Percentiles rank a stretch among this genome's conserved stretches.
These are phyloP conservation scores for Podiceps cristatus DNA, from an alignment of 2,113 vertebrate genomes.

Conservation along the genomic window DNA sequence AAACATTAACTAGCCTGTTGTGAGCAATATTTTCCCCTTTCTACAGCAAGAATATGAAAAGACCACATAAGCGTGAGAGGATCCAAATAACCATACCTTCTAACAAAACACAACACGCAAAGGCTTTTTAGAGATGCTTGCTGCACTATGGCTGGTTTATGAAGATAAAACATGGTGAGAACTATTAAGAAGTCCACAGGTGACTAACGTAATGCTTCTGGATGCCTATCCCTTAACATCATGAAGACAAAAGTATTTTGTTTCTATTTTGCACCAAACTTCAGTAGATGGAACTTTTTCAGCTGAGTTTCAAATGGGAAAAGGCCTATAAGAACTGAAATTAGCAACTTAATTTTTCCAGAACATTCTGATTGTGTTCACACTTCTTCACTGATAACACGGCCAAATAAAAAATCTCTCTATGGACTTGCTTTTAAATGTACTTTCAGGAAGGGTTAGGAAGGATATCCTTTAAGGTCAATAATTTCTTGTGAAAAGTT, in stretches of 20 bases:
- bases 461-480: not conserved
- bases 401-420: not conserved
- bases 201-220: accelerated
- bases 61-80: not conserved
- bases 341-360: not conserved
- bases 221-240: not conserved
- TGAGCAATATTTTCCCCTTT: not conserved
- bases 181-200: not conserved
- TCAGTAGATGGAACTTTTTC: not conserved
- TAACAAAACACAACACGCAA: not conserved
- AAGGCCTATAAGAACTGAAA: not conserved
- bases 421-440: not conserved
- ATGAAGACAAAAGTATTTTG: not conserved
- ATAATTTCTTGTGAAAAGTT: not conserved
- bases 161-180: not conserved
- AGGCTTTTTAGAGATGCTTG: not conserved
- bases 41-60: not conserved
- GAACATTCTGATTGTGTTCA: not conserved
- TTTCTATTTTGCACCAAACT: not conserved
- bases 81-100: not conserved
- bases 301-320: not conserved
- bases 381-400: not conserved
- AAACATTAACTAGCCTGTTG: not conserved
- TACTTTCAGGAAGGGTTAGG: not conserved
- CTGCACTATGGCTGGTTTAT: not conserved